Base-by-base conservation (phyloP, 2,797 vertebrate genomes). In the Neosilurus hyrtlii region DNA sequence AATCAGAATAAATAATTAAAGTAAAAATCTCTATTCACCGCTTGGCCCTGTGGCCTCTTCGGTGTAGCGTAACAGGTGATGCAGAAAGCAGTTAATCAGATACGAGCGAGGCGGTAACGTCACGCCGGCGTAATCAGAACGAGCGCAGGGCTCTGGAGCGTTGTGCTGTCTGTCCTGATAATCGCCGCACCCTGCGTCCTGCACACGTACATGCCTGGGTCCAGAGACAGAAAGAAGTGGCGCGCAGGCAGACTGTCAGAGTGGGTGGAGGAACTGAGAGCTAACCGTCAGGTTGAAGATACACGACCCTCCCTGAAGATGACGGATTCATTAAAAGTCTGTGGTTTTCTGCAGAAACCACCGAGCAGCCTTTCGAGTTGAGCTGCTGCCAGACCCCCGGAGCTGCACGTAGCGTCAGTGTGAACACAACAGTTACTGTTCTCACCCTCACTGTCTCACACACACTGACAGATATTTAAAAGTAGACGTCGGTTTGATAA, bases 81-180 rank as follows among this genome's bases (percentile, higher is more conserved):
- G 62, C 37, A 61, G 79, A 59, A n/a, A n/a, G 74, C 43, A n/a
- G 81, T 85, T 79, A 57, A 85, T 85, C 81, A 83, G 81, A 83
- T 76, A 76, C 14, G 65, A 52, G n/a, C 14, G 81, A 22, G 15
- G 80, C 82, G 79, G 67, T 57, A 74, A 65, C 82, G 84, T 57
- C 66, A 54, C 68, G 20, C 14, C 24, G 24, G 68, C 57, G 82
- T 88, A 89, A 89, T 89, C 88, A 81, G 86, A 80, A 62, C 43
- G 26, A 66, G 80, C 67, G 67, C 86, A 89, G 87, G 82, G 57
- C 85, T 70, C 72, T 52, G 72, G 51, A 79, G 85, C 35, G 52
- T 62, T 61, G 68, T 35, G 15, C 62, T 78, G 83, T 70, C 67
- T 80, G 86, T 16, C 59, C 77, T 84, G 88, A 89, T 89, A 88